Conservation (phyloP, 2,113 vertebrate species). For the Podarcis raffonei region DNA sequence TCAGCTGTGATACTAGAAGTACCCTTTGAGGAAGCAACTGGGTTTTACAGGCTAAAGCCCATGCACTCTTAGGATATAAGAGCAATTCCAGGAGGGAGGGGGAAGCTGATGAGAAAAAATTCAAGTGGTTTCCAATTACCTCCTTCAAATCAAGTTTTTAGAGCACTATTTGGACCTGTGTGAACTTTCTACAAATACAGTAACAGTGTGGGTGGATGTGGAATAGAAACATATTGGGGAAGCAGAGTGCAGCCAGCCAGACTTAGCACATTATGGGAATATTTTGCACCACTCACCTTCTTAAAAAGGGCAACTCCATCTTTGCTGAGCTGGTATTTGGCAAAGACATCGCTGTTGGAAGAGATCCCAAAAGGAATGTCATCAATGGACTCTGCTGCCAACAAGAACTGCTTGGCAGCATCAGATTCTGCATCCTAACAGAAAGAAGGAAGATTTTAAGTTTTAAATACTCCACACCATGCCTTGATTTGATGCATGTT, state of each 20-base stretch:
- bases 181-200: neutral
- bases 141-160: neutral
- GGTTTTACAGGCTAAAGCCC: neutral
- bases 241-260: neutral
- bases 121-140: neutral
- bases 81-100: neutral
- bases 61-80: neutral
- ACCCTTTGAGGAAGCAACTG: neutral
- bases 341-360: constrained; percentile 80
- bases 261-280: too few relatives aligned
- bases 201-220: neutral
- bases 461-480: neutral
- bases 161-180: neutral
- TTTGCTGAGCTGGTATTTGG: constrained; percentile 85
- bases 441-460: neutral
- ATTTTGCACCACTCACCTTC: constrained; percentile 79
- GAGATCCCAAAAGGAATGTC: constrained; percentile 92
- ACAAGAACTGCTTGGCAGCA: constrained; percentile 83
- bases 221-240: neutral
- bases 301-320: constrained; percentile 93
- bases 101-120: neutral
- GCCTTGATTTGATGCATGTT: neutral
- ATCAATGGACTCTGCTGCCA: constrained; percentile 88
- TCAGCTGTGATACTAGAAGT: neutral
- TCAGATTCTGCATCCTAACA: constrained; percentile 82